These are phyloP conservation scores for Geotrypetes seraphini DNA, from an alignment of 2,797 vertebrate species.

Conservation along the genomic window DNA sequence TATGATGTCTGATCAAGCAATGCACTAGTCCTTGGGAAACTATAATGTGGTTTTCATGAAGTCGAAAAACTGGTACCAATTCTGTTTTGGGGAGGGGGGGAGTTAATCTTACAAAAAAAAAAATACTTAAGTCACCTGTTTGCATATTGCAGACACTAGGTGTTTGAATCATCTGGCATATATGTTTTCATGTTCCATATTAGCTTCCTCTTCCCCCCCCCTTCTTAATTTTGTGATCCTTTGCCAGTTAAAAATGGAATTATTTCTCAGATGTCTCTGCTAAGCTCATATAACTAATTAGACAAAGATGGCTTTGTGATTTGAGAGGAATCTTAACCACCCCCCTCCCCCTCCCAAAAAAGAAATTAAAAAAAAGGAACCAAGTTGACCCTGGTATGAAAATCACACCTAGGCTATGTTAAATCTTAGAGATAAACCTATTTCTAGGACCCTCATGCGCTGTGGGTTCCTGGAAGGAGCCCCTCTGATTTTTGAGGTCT, in stretches of 20 bases:
- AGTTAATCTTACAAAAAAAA: too few species aligned
- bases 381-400: too few species aligned
- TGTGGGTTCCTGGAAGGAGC: neutral
- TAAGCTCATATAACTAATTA: neutral
- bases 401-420: constrained; percentile 2
- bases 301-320: neutral
- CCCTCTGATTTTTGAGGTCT: constrained; percentile 9
- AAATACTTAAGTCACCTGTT: too few species aligned
- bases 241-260: neutral
- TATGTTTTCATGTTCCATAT: neutral
- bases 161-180: too few species aligned
- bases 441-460: constrained; percentile 10
- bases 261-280: constrained; percentile 1
- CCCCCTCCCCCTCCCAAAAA: too few species aligned
- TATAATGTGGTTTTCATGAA: too few species aligned
- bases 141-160: too few species aligned
- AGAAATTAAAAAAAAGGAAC: too few species aligned
- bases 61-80: too few species aligned
- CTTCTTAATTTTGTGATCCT: neutral
- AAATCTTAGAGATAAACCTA: constrained; percentile 1
- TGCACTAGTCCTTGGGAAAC: too few species aligned
- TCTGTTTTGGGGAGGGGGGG: too few species aligned
- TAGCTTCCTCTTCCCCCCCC: neutral
- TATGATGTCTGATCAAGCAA: too few species aligned
- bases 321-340: constrained; percentile 6